phyloP scores from a whole-genome alignment of 2,888 invertebrate genomes.

The Platerodrilus igneus region DNA sequence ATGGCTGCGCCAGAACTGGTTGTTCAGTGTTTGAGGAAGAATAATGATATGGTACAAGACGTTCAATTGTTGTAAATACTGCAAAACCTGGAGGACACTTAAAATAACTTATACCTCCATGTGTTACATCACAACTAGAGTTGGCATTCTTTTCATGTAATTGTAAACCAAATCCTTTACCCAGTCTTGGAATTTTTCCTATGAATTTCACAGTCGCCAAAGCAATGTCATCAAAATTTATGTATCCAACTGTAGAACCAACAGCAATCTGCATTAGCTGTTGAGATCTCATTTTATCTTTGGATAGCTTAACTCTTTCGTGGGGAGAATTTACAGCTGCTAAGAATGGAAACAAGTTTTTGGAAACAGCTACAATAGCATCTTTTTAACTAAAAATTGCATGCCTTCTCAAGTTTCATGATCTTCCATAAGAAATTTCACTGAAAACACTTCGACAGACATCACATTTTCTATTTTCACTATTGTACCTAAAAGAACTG shows the following conservation, averaged over 20 bases:
- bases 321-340: slow-evolving; percentile 51
- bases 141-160: slow-evolving; percentile 48
- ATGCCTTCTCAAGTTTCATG: slow-evolving; percentile 41
- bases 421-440: slow-evolving; percentile 41
- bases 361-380: slow-evolving; percentile 36
- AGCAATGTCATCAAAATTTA: slow-evolving; percentile 37
- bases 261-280: slow-evolving; percentile 44
- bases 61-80: slow-evolving; percentile 45
- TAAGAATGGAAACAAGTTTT: slow-evolving; percentile 51
- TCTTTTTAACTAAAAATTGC: slow-evolving; percentile 38
- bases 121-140: slow-evolving; percentile 43
- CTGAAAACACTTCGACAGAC: slow-evolving; percentile 29
- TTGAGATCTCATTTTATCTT: slow-evolving; percentile 47
- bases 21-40: too few species aligned
- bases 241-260: slow-evolving; percentile 46
- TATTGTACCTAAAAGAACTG: slow-evolving; percentile 42
- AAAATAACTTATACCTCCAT: slow-evolving; percentile 44
- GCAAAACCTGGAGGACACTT: slow-evolving; percentile 42
- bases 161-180: slow-evolving; percentile 55
- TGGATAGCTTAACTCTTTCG: slow-evolving; percentile 51
- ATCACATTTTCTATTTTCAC: slow-evolving; percentile 40
- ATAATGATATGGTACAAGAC: slow-evolving; percentile 35
- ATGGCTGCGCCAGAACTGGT: too few species aligned
- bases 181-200: slow-evolving; percentile 53
- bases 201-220: slow-evolving; percentile 52